Evolutionary conservation across 37 sponge, comb jelly and placozoan species (phyloP).

Genomic region (Oopsacas minuta): DNA sequence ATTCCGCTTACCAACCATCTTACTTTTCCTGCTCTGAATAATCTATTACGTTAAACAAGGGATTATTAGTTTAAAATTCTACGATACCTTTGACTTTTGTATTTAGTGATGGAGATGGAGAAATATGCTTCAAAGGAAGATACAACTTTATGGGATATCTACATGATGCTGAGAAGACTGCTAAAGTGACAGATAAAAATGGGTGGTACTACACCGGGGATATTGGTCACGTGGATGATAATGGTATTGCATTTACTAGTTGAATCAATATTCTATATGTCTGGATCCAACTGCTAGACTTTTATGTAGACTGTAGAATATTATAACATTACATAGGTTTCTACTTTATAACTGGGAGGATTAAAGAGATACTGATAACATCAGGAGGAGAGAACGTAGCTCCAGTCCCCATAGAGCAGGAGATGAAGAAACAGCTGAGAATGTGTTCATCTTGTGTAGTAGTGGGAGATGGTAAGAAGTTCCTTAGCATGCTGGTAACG

Average conservation of each 20-base stretch:
- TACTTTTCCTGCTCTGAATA: too few species aligned
- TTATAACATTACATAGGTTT: constrained; percentile 33
- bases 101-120: constrained; percentile 39
- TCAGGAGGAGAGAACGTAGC: constrained; percentile 93
- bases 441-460: constrained; percentile 63
- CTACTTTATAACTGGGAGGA: constrained; percentile 74
- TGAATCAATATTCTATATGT: too few species aligned
- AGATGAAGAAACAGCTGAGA: constrained; percentile 40
- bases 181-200: constrained; percentile 73
- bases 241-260: constrained; percentile 27
- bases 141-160: constrained; percentile 97
- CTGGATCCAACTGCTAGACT: too few species aligned
- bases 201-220: constrained; percentile 99
- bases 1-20: too few species aligned
- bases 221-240: constrained; percentile 61
- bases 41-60: background rate
- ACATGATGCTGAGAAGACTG: constrained; percentile 70
- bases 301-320: too few species aligned
- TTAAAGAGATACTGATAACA: constrained; percentile 91
- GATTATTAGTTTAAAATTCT: background rate
- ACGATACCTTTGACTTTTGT: too few species aligned
- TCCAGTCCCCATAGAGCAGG: constrained; percentile 76
- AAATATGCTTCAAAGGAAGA: constrained; percentile 79
- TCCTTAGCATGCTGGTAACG: constrained; percentile 71
- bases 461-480: constrained; percentile 76